Evolutionary conservation across 2,113 vertebrate genomes (phyloP).

Genomic region (Lontra canadensis): DNA sequence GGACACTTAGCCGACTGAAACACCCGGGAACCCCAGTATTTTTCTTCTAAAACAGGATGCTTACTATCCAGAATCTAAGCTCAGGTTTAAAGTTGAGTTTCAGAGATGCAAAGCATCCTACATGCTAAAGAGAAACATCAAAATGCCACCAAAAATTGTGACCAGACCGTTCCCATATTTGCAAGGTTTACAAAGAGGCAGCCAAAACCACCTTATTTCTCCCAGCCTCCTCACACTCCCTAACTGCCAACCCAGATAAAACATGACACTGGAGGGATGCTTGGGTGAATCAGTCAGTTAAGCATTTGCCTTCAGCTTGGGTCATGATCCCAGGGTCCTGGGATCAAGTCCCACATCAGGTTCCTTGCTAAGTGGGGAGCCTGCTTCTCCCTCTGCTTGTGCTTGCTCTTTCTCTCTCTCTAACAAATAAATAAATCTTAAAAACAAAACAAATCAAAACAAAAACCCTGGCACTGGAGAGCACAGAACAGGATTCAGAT

Average conservation of each 20-base stretch:
- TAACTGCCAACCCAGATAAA: background rate
- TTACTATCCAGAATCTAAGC: background rate
- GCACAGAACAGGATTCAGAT: background rate
- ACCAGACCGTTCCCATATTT: background rate
- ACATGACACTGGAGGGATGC: background rate
- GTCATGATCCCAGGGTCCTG: background rate
- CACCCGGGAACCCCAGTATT: background rate
- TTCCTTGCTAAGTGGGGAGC: background rate
- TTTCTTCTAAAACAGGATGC: background rate
- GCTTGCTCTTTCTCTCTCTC: background rate
- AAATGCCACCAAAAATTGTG: background rate
- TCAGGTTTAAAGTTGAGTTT: background rate
- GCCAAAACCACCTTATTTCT: background rate
- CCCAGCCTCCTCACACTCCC: background rate
- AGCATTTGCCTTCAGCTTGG: no score
- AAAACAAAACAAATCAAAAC: background rate
- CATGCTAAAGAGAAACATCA: background rate
- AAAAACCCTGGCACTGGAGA: background rate
- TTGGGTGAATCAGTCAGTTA: background rate
- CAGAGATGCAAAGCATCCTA: background rate
- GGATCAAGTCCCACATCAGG: background rate
- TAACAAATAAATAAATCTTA: background rate
- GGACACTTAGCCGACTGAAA: background rate
- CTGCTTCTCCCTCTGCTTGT: background rate
- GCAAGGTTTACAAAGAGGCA: background rate